phyloP scores from a whole-genome alignment of 2,888 invertebrate species.

The Tryphoninae sp. region DNA sequence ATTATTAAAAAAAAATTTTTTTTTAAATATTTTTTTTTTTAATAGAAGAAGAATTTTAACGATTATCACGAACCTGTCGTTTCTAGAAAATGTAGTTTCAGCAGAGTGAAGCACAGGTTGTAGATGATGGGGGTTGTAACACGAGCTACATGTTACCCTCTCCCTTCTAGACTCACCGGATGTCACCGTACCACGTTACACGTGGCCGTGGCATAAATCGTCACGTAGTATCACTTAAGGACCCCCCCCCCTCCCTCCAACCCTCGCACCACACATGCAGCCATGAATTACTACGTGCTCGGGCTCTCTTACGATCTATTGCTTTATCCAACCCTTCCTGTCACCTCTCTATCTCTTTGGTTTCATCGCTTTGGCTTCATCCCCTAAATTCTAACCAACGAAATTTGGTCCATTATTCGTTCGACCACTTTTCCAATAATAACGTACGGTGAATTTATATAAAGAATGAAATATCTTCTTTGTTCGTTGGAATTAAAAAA shows the following conservation, averaged over 20 bases:
- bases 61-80: not conserved
- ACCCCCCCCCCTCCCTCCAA: slow-evolving; percentile 11
- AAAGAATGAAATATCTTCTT: too few species aligned
- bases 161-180: slow-evolving; percentile 54
- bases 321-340: slow-evolving; percentile 63
- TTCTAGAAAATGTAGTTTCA: slow-evolving; percentile 42
- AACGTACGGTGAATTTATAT: too few species aligned
- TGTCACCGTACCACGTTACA: slow-evolving; percentile 58
- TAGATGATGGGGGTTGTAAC: slow-evolving; percentile 52
- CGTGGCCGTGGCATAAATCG: slow-evolving; percentile 70
- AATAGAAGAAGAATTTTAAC: not conserved
- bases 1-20: not conserved
- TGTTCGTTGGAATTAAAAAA: too few species aligned
- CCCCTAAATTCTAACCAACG: slow-evolving; percentile 4
- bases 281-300: slow-evolving; percentile 67
- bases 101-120: slow-evolving; percentile 19
- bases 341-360: slow-evolving; percentile 12
- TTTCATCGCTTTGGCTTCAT: slow-evolving; percentile 36
- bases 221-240: slow-evolving; percentile 73
- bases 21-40: not conserved
- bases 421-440: too few species aligned
- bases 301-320: slow-evolving; percentile 33
- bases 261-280: slow-evolving; percentile 63
- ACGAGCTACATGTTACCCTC: slow-evolving; percentile 20
- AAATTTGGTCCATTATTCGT: not conserved